Evolutionary conservation across 2,797 vertebrate species (phyloP).

Genomic region (Parambassis ranga): DNA sequence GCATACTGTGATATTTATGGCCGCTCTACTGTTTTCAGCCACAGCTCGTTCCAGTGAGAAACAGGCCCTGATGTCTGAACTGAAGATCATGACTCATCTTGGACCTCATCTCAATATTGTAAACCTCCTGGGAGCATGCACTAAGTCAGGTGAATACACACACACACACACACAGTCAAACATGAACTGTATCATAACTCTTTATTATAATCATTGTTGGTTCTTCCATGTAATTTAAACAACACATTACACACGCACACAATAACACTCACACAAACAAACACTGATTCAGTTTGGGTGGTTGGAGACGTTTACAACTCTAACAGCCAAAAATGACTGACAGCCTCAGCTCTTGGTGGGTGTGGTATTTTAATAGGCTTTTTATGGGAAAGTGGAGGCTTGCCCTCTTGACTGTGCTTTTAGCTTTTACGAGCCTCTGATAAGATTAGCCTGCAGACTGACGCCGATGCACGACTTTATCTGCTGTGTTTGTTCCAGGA

Average conservation of each 20-base stretch:
- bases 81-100: conserved; percentile 99
- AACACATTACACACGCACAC: conserved; percentile 17
- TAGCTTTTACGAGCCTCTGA: conserved; percentile 74
- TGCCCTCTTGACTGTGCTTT: conserved; percentile 63
- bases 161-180: neutral
- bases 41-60: conserved; percentile 98
- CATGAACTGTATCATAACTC: neutral
- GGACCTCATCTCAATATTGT: conserved; percentile 99
- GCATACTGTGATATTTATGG: neutral
- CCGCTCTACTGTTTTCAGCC: conserved; percentile 74
- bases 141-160: conserved; percentile 89
- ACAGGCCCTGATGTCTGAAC: conserved; percentile 98
- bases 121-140: conserved; percentile 96
- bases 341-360: conserved; percentile 34
- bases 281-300: conserved; percentile 1
- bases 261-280: neutral
- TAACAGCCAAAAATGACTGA: conserved; percentile 26
- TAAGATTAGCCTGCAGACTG: conserved; percentile 75
- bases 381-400: conserved; percentile 64
- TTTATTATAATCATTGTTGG: neutral
- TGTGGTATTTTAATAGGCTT: conserved; percentile 70
- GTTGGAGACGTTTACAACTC: conserved; percentile 9
- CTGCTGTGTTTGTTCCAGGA: conserved; percentile 76
- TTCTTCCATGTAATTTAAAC: conserved; percentile 15
- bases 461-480: conserved; percentile 52